phyloP scores from a whole-genome alignment of 2,113 vertebrate genomes.

The Motacilla tschutschensis region DNA sequence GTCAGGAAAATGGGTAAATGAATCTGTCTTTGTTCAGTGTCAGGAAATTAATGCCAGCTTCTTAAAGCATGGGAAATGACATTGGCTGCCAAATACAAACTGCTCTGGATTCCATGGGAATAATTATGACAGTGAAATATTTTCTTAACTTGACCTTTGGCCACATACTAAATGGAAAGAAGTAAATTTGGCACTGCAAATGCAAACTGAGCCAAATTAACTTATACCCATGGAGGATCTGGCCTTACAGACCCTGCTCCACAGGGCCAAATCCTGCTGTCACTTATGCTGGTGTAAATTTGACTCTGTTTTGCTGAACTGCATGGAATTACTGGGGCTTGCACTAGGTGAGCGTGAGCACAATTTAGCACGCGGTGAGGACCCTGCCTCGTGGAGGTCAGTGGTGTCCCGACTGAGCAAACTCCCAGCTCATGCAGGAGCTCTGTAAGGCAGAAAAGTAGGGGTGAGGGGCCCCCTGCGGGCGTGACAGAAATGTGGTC shows the following conservation, averaged over 20 bases:
- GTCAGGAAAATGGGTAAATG: not conserved
- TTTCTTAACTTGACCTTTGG: slow-evolving; percentile 44
- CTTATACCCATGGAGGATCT: not conserved
- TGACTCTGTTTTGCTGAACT: not conserved
- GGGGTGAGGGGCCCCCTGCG: not conserved
- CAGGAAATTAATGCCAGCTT: slow-evolving; percentile 39
- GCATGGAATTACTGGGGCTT: not conserved
- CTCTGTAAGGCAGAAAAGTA: accelerated
- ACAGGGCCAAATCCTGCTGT: not conserved
- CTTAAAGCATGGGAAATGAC: slow-evolving; percentile 33
- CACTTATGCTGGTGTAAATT: not conserved
- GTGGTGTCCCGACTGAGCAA: not conserved
- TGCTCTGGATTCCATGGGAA: slow-evolving; percentile 30
- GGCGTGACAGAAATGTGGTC: not conserved
- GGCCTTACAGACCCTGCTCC: not conserved
- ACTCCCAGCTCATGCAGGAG: not conserved
- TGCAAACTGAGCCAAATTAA: slow-evolving; percentile 7
- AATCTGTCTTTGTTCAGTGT: slow-evolving; percentile 21
- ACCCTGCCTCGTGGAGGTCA: not conserved
- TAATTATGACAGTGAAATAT: slow-evolving; percentile 51
- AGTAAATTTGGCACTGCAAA: slow-evolving; percentile 31
- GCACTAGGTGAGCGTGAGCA: not conserved
- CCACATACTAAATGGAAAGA: slow-evolving; percentile 25
- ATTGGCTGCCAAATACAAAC: slow-evolving; percentile 39
- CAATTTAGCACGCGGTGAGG: not conserved